Conservation (phyloP, 2,113 vertebrate species). For the Halichoeres trimaculatus region DNA sequence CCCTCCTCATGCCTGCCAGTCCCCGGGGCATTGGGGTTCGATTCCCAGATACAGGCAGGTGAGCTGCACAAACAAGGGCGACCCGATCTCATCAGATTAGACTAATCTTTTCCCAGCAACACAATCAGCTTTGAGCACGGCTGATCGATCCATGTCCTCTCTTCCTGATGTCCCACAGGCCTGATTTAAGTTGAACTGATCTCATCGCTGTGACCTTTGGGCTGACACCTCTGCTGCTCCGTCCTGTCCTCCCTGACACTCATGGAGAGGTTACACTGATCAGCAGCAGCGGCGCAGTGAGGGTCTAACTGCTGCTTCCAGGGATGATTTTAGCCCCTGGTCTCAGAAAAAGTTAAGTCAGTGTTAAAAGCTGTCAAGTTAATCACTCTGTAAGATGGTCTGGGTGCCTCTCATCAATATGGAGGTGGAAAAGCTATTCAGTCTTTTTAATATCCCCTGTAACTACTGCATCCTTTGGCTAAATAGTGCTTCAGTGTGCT, state of each 20-base stretch:
- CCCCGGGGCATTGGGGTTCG: constrained; percentile 1
- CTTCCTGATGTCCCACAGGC: background rate
- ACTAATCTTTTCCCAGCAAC: constrained; percentile 21
- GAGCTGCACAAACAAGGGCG: constrained; percentile 15
- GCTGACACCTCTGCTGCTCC: constrained; percentile 3
- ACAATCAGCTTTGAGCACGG: constrained; percentile 26
- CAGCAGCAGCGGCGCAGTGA: constrained; percentile 16
- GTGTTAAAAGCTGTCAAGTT: constrained; percentile 11
- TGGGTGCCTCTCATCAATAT: constrained; percentile 10
- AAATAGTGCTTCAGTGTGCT: constrained; percentile 2
- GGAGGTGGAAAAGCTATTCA: constrained; percentile 16
- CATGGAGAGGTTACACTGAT: constrained; percentile 14
- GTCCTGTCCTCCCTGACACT: background rate
- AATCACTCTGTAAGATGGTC: constrained; percentile 15
- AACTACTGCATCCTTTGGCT: background rate
- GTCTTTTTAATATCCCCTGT: constrained; percentile 7
- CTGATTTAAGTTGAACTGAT: constrained; percentile 42
- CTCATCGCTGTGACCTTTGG: constrained; percentile 24
- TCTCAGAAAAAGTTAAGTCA: constrained; percentile 29
- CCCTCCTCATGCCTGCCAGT: background rate
- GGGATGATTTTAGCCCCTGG: constrained; percentile 29
- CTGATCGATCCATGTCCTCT: constrained; percentile 17
- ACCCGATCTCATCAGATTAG: constrained; percentile 35
- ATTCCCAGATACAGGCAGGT: background rate
- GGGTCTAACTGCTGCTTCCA: constrained; percentile 25